Percentiles rank a stretch among this genome's conserved stretches.
phyloP scores from a whole-genome alignment of 2,888 invertebrate genomes.

The Ommatoiulus sabulosus region DNA sequence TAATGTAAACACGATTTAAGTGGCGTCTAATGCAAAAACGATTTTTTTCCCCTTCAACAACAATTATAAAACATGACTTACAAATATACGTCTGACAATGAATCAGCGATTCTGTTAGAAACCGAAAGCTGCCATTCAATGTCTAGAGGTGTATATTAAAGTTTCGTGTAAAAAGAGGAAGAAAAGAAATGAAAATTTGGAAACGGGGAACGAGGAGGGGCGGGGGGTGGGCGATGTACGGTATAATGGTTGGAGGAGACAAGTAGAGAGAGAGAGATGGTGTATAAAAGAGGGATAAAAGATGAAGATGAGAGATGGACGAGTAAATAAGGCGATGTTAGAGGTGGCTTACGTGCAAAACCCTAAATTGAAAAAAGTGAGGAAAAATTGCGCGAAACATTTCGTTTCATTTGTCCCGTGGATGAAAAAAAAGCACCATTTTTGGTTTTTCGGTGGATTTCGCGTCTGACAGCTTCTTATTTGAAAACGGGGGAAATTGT shows the following conservation, averaged over 20 bases:
- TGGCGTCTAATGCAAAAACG: conserved; percentile 31
- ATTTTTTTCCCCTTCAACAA: conserved; percentile 42
- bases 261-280: background rate
- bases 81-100: conserved; percentile 37
- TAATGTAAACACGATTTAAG: conserved; percentile 32
- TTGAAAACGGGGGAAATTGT: conserved; percentile 24
- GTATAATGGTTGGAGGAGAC: background rate
- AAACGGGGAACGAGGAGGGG: background rate
- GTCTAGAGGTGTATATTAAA: conserved; percentile 1
- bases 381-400: conserved; percentile 22
- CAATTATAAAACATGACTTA: conserved; percentile 48
- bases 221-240: background rate
- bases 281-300: background rate
- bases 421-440: conserved; percentile 21
- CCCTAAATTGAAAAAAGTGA: conserved; percentile 41
- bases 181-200: conserved; percentile 25
- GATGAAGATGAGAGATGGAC: conserved; percentile 38
- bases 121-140: conserved; percentile 7
- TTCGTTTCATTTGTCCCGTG: conserved; percentile 28
- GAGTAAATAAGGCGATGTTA: conserved; percentile 8
- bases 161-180: background rate
- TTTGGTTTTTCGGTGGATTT: background rate
- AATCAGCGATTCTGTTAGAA: conserved; percentile 21
- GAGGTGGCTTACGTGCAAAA: conserved; percentile 40
- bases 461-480: background rate